A percentile compares a stretch with the other conserved stretches of the same genome.
Conservation (phyloP, 2,888 invertebrate genomes). For the Caenorhabditis becei region DNA sequence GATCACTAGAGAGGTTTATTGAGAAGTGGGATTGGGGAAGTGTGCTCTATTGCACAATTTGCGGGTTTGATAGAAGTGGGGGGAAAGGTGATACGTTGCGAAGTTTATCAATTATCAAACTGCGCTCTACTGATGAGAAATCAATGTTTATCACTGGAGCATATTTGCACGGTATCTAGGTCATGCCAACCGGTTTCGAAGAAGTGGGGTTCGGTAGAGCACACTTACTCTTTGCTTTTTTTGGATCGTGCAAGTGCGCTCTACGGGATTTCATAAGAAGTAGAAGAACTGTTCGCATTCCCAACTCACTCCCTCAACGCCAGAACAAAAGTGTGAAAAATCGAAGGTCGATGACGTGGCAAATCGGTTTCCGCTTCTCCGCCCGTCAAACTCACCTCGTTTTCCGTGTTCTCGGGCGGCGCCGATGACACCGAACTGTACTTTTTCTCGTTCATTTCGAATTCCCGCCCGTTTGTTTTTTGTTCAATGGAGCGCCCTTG, state of each 20-base stretch:
- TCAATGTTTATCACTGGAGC: too few relatives aligned
- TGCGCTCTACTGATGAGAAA: too few relatives aligned
- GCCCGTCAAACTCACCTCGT: constrained; percentile 17
- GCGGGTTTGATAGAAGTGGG: too few relatives aligned
- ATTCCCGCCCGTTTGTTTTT: neutral
- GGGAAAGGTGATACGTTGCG: too few relatives aligned
- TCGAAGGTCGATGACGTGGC: constrained; percentile 58
- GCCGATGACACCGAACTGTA: constrained; percentile 27
- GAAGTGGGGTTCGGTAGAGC: neutral
- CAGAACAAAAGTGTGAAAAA: constrained; percentile 56
- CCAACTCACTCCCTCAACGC: constrained; percentile 58
- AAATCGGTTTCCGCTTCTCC: constrained; percentile 19
- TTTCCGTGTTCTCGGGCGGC: constrained; percentile 26
- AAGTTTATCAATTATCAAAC: too few relatives aligned
- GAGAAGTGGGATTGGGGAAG: neutral
- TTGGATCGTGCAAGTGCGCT: too few relatives aligned
- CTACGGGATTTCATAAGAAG: neutral
- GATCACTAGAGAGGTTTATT: neutral
- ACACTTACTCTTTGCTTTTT: too few relatives aligned
- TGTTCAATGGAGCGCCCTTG: neutral
- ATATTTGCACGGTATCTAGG: too few relatives aligned
- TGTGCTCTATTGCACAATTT: too few relatives aligned
- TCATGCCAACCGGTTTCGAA: too few relatives aligned
- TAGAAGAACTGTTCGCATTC: constrained; percentile 4
- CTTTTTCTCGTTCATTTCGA: constrained; percentile 1